Percentiles rank a stretch among this genome's conserved stretches.
Evolutionary conservation across 2,888 invertebrate genomes (phyloP).

Genomic region (Drosophila antonietae): DNA sequence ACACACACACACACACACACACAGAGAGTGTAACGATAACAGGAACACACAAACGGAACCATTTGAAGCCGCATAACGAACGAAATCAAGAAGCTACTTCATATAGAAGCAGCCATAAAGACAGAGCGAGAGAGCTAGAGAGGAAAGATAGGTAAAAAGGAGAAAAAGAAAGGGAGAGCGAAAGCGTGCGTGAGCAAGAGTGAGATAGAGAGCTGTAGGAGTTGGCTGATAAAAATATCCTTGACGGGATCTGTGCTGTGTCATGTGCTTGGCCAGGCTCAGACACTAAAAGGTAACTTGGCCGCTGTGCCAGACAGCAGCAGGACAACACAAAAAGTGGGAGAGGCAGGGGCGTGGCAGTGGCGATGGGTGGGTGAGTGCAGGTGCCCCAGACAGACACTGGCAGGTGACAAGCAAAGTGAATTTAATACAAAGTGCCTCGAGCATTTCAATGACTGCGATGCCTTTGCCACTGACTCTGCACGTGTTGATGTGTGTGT

Average conservation of each 20-base stretch:
- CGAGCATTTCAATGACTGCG: slow-evolving; percentile 61
- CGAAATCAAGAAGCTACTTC: slow-evolving; percentile 68
- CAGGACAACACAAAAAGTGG: neutral
- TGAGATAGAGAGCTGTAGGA: neutral
- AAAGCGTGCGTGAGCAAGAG: neutral
- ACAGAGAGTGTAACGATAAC: slow-evolving; percentile 3
- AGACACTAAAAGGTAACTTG: slow-evolving; percentile 44
- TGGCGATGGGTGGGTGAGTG: neutral
- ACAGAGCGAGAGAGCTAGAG: neutral
- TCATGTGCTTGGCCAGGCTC: slow-evolving; percentile 44
- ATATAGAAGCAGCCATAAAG: slow-evolving; percentile 12
- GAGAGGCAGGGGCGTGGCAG: neutral
- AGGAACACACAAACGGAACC: slow-evolving; percentile 49
- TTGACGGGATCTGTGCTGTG: slow-evolving; percentile 19
- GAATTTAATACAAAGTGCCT: slow-evolving; percentile 71
- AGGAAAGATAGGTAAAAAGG: neutral
- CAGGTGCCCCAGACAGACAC: slow-evolving; percentile 1
- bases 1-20: neutral
- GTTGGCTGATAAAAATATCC: slow-evolving; percentile 27
- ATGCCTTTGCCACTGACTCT: slow-evolving; percentile 1
- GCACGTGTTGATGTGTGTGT: slow-evolving; percentile 6
- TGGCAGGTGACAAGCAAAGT: slow-evolving; percentile 68
- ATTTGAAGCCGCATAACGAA: slow-evolving; percentile 66
- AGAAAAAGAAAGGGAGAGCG: neutral
- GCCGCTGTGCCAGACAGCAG: slow-evolving; percentile 19